Evolutionary conservation across 2,888 invertebrate genomes (phyloP), one percentile per base, ranked within the genome.

Genomic region (Volucella inflata): DNA sequence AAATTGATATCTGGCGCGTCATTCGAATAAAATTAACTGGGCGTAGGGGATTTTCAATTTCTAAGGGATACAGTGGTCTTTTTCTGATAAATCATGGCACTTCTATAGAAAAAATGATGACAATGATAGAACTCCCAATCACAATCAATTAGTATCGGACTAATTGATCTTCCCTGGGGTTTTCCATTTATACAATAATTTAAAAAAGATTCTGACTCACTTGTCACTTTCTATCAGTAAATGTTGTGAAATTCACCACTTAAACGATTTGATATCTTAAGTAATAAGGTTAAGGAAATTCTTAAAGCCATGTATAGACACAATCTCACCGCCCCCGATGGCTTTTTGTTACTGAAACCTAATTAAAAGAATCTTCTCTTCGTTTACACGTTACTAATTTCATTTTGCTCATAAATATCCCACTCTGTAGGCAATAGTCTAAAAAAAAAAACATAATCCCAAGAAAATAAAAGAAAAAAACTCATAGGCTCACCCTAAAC

Each of bases 291-390:
- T 57, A 48, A 40, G 48, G 38, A 71, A 70, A 70, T 8, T 70
- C 44, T 59, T 40, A 59, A 9, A 40, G 50, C 48, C 48, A 59
- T 50, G 1, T 16, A 40, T 30, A 9, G 40, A 50, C 11, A 21
- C 9, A 40, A 42, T 42, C 59, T 14, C 12, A n/a, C 0, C 12
- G 8, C 14, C 11, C 48, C 14, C 59, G 48, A 36, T 50, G 59
- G 71, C 59, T 59, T 50, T 59, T 59, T 60, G 38, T 71, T 48
- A 71, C 59, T 71, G 53, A 71, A 71, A 59, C 60, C 50, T 59
- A 60, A 50, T 59, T 38, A 50, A 50, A 50, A 11, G 21, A 40
- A 59, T 59, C 17, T 46, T 68, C 65, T 42, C 57, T 12, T 4
- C 16, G 8, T 30, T 12, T 4, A 1, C 40, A 14, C 8, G 46